phyloP scores from a whole-genome alignment of 2,113 vertebrate genomes.

The Corapipo altera region DNA sequence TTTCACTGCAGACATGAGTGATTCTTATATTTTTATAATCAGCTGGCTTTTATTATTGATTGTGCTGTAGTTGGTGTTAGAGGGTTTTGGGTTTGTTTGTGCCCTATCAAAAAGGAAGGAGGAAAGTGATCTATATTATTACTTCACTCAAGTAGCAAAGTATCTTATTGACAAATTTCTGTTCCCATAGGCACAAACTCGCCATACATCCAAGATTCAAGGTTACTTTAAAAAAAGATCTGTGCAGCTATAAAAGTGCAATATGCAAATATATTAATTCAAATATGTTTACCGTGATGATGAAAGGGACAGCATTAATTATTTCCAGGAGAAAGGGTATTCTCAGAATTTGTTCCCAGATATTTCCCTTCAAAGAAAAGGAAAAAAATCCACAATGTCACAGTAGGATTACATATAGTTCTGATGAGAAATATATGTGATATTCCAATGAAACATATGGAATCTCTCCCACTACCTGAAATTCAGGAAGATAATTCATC shows the following conservation, averaged over 20 bases:
- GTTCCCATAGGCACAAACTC: not conserved
- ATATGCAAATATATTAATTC: not conserved
- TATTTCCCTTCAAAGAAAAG: constrained; percentile 80
- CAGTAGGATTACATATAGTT: not conserved
- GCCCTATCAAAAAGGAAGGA: not conserved
- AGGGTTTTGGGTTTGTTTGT: not conserved
- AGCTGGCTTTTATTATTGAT: not conserved
- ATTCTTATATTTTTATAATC: not conserved
- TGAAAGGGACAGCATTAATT: constrained; percentile 86
- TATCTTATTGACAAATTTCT: not conserved
- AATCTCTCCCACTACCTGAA: not conserved
- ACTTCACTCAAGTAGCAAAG: not conserved
- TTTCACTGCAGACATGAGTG: not conserved
- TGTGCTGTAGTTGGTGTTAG: not conserved
- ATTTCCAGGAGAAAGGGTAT: constrained; percentile 86
- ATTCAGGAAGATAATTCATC: not conserved
- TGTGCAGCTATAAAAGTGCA: not conserved
- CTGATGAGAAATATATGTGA: not conserved
- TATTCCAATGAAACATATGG: not conserved
- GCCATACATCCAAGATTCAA: not conserved
- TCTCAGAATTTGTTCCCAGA: constrained; percentile 85
- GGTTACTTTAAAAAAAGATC: not conserved
- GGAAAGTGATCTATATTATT: not conserved
- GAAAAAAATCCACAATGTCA: not conserved
- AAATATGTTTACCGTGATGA: constrained; percentile 79